A percentile compares a stretch with the other conserved stretches of the same genome.
These are phyloP conservation scores for Cactoblastis cactorum DNA, from an alignment of 2,888 invertebrate genomes.

Conservation along the genomic window DNA sequence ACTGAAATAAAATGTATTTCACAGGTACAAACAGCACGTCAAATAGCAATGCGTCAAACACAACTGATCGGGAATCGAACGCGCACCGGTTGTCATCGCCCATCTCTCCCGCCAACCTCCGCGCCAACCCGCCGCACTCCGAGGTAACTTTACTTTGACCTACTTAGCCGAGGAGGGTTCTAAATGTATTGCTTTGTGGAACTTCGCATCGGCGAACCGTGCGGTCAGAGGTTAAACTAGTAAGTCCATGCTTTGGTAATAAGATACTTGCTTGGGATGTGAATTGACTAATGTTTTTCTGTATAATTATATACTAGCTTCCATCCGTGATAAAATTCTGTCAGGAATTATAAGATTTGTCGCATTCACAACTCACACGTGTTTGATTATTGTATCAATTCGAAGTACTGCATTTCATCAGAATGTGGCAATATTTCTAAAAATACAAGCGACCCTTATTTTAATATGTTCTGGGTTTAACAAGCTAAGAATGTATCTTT, in stretches of 20 bases:
- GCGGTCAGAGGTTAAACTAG: not conserved
- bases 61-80: constrained; percentile 41
- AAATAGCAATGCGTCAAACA: constrained; percentile 23
- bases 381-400: too few species aligned
- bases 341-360: too few species aligned
- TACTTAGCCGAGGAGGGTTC: not conserved
- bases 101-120: constrained; percentile 40
- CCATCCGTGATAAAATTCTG: too few species aligned
- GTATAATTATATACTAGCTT: not conserved
- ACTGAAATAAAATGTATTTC: not conserved
- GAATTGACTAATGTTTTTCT: not conserved
- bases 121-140: constrained; percentile 45
- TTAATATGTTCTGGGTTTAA: too few species aligned
- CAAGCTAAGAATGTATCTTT: too few species aligned
- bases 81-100: constrained; percentile 46
- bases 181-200: constrained; percentile 3
- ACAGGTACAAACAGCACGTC: constrained; percentile 28
- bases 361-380: too few species aligned
- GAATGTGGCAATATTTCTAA: too few species aligned
- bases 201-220: not conserved
- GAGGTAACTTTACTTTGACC: constrained; percentile 39
- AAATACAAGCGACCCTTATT: too few species aligned
- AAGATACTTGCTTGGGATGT: not conserved
- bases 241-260: not conserved
- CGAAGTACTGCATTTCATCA: too few species aligned